phyloP scores from a whole-genome alignment of 2,888 invertebrate genomes.

The Pollenia angustigena region DNA sequence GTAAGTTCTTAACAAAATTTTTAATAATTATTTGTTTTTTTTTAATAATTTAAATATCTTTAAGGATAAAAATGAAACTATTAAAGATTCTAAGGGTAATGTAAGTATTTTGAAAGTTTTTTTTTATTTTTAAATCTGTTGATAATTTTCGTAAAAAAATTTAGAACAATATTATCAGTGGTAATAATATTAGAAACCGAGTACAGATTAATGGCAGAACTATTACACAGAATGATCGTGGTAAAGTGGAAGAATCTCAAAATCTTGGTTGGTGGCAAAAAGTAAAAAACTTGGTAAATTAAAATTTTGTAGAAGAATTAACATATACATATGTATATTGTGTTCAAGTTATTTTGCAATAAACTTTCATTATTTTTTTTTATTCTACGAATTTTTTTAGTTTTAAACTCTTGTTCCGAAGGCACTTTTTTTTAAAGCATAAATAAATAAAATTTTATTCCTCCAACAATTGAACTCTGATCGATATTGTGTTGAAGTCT shows the following conservation, averaged over 20 bases:
- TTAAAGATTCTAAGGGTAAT: not conserved
- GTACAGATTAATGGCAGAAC: slow-evolving; percentile 35
- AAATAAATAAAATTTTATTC: no score
- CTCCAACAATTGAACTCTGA: no score
- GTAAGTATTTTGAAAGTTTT: not conserved
- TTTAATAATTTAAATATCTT: not conserved
- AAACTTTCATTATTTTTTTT: no score
- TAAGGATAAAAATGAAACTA: not conserved
- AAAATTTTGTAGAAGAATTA: not conserved
- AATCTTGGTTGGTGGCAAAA: not conserved
- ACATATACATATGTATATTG: not conserved
- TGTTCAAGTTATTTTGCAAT: no score
- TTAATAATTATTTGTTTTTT: not conserved
- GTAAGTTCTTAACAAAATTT: slow-evolving; percentile 5
- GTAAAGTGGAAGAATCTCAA: not conserved
- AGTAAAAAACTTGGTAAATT: not conserved
- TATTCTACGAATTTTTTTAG: no score
- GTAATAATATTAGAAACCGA: slow-evolving; percentile 8
- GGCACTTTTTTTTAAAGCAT: no score
- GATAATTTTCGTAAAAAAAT: not conserved
- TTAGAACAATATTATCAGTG: slow-evolving; percentile 34
- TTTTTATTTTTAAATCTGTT: not conserved
- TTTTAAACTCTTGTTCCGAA: no score
- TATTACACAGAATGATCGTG: not conserved
- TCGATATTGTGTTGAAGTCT: no score